Evolutionary conservation across 2,797 vertebrate genomes (phyloP), one percentile per base, ranked within the genome.

Genomic region (Nannoperca obscura): DNA sequence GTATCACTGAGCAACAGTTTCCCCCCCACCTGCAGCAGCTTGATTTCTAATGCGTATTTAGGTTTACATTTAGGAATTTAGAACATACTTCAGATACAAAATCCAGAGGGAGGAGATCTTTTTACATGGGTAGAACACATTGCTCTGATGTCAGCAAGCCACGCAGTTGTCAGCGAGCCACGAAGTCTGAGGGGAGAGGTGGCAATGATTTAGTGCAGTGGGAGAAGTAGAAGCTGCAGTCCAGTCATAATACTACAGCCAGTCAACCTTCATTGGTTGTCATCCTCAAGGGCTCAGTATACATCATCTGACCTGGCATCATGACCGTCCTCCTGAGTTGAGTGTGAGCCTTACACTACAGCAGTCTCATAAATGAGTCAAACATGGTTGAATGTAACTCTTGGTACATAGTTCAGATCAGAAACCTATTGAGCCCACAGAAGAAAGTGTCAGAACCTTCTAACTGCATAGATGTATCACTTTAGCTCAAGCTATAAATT

Each of bases 1-100:
- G 84, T 78, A 85, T 86, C 52, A 36, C 34, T 10, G 60, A 82
- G 32, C 53, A 60, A 71, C 71, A 63, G 42, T 85, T 78, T 66
- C 12, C 54, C 83, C 83, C 82, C 74, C 71, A 83, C 78, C 74
- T 66, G 71, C 60, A 70, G 14, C 38, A 17, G 36, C 78, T 77
- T 68, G 47, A 68, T 71, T 57, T 76, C 52, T 42, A 24, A 52
- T 81, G 66, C 62, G 60, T 61, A 52, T 69, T 57, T 58, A 68
- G 34, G n/a, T 53, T 49, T 54, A 40, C 22, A 55, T 30, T 4
- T 9, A 9, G 53, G 12, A 62, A 47, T 75, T 70, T 75, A 44
- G n/a, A 71, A 61, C 30, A 36, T 19, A 58, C 55, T n/a, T 76
- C 30, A 50, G 20, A 62, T 30, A n/a, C 9, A 30, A 32, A 72